Conservation (phyloP, 2,888 invertebrate genomes). For the Subacronicta megacephala region DNA sequence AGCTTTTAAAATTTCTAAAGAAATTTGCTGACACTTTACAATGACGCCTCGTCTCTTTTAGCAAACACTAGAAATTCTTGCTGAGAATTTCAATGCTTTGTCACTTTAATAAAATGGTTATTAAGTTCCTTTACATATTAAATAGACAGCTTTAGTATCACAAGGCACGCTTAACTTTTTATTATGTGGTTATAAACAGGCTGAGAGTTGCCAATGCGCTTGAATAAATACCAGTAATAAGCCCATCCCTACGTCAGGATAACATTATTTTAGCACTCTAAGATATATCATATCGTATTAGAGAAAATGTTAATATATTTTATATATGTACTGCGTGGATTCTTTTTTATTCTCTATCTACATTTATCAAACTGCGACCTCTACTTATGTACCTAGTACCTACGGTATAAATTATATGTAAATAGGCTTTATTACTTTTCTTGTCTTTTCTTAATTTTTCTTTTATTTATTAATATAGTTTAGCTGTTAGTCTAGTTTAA, state of each 20-base stretch:
- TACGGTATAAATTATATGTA: too few species aligned
- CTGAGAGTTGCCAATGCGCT: slow-evolving; percentile 6
- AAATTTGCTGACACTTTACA: neutral
- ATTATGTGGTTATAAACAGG: slow-evolving; percentile 5
- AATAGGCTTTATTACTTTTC: too few species aligned
- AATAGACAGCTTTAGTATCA: slow-evolving; percentile 5
- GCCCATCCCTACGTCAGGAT: slow-evolving; percentile 1
- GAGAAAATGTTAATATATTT: too few species aligned
- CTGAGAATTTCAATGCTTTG: too few species aligned
- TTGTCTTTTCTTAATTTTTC: too few species aligned
- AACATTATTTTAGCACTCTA: slow-evolving; percentile 2
- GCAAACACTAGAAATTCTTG: too few species aligned
- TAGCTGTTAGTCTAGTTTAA: too few species aligned
- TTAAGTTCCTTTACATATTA: slow-evolving; percentile 7
- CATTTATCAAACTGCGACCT: too few species aligned
- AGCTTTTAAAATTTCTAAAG: neutral
- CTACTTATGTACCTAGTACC: too few species aligned
- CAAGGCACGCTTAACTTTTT: slow-evolving; percentile 11
- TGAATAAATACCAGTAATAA: slow-evolving; percentile 13
- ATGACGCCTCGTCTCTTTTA: neutral
- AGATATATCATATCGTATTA: too few species aligned
- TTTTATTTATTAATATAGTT: too few species aligned
- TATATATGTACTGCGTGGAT: neutral
- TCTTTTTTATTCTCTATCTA: too few species aligned
- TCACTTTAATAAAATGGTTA: slow-evolving; percentile 9